Conservation (phyloP, 2,113 vertebrate species). For the Otolemur garnettii region DNA sequence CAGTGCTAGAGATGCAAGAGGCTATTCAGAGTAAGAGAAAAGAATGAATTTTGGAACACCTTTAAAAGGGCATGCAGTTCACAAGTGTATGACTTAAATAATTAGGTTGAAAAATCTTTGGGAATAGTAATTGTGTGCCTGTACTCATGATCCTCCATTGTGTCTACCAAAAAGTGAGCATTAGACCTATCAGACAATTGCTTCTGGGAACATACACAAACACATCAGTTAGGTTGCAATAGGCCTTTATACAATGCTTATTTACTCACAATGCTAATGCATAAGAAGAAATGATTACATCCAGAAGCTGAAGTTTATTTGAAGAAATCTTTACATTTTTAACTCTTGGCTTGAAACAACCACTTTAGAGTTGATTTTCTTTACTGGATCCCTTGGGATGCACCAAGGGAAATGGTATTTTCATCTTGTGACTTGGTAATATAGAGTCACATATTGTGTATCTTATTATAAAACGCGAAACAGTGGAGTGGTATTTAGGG, state of each 20-base stretch:
- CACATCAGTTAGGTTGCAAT: neutral
- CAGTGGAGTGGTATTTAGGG: accelerated
- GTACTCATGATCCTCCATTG: neutral
- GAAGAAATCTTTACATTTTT: neutral
- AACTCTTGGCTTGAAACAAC: slow-evolving; percentile 17
- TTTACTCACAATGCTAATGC: neutral
- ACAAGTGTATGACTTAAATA: neutral
- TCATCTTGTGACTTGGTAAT: neutral
- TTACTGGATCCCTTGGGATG: neutral
- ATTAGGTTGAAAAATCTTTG: neutral
- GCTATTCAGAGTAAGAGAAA: neutral
- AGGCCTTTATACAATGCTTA: neutral
- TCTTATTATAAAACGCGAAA: neutral
- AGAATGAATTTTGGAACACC: neutral
- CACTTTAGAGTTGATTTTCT: neutral
- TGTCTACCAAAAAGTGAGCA: neutral
- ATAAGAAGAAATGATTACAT: neutral
- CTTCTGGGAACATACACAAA: neutral
- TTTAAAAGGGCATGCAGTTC: neutral
- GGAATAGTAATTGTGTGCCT: neutral
- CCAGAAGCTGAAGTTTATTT: neutral
- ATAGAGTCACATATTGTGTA: neutral
- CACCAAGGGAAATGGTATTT: neutral
- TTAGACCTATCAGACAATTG: neutral
- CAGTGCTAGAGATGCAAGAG: neutral